A percentile compares a stretch with the other conserved stretches of the same genome.
These are phyloP conservation scores for Megaustenia siamemsis DNA, from an alignment of 2,888 invertebrate genomes.

Conservation along the genomic window DNA sequence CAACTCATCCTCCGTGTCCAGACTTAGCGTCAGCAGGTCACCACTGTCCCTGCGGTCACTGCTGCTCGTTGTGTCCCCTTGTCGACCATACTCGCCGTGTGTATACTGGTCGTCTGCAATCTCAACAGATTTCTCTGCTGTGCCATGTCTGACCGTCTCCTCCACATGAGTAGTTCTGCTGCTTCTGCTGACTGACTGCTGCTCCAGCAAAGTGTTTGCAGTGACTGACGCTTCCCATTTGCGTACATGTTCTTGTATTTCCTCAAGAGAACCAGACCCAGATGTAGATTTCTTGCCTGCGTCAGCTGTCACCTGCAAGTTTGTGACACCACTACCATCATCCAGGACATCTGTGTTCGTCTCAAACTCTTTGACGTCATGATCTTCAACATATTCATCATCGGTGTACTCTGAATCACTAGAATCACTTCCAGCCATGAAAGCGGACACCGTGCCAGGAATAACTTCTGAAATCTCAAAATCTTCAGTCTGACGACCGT, in stretches of 20 bases:
- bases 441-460: constrained; percentile 73
- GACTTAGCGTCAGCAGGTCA: background rate
- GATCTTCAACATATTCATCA: constrained; percentile 55
- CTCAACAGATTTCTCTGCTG: constrained; percentile 58
- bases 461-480: constrained; percentile 72
- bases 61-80: background rate
- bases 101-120: constrained; percentile 53
- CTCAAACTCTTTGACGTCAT: constrained; percentile 51
- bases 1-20: constrained; percentile 10
- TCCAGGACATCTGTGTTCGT: constrained; percentile 60
- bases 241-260: constrained; percentile 26
- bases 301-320: constrained; percentile 61
- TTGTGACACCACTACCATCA: constrained; percentile 61
- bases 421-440: constrained; percentile 58
- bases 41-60: background rate
- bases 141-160: constrained; percentile 56
- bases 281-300: constrained; percentile 62
- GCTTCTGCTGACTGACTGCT: constrained; percentile 58
- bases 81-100: background rate
- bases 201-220: constrained; percentile 54
- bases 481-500: constrained; percentile 61
- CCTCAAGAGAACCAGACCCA: constrained; percentile 66
- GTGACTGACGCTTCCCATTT: constrained; percentile 49
- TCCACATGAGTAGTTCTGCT: constrained; percentile 61
- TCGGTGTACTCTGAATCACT: constrained; percentile 57